phyloP scores from a whole-genome alignment of 92 coral and sea anemone genomes.

The Zoanthus gigantus region DNA sequence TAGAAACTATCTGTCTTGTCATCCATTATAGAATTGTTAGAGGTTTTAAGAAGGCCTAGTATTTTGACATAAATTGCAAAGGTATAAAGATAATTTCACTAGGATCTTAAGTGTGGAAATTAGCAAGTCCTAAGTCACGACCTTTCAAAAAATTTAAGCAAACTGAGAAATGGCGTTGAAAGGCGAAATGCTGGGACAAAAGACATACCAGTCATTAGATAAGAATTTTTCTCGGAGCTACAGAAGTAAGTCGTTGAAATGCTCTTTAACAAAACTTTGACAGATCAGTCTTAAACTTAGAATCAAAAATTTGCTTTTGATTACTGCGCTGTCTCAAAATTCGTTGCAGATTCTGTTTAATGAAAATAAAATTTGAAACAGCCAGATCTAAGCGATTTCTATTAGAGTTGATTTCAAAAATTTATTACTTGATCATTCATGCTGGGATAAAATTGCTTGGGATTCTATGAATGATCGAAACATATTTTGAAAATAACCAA shows the following conservation, averaged over 20 bases:
- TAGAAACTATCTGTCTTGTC: background rate
- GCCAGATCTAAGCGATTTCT: background rate
- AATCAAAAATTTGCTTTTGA: background rate
- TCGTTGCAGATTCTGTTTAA: background rate
- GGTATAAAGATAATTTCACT: background rate
- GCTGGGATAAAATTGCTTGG: background rate
- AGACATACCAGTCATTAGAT: background rate
- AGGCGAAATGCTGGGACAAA: background rate
- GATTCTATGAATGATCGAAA: background rate
- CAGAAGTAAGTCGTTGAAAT: background rate
- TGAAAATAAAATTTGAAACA: background rate
- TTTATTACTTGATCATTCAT: background rate
- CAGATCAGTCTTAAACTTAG: background rate
- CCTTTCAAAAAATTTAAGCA: background rate
- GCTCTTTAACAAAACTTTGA: background rate
- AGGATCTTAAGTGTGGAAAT: background rate
- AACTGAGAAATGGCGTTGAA: slow-evolving; percentile 38
- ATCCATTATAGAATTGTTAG: background rate
- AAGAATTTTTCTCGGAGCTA: background rate
- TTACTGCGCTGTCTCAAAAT: background rate
- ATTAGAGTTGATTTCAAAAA: background rate
- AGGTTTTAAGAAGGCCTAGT: background rate
- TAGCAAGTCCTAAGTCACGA: background rate
- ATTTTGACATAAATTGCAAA: background rate
- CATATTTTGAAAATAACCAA: background rate